Evolutionary conservation across 2,797 vertebrate genomes (phyloP).

Genomic region (Furcifer pardalis): DNA sequence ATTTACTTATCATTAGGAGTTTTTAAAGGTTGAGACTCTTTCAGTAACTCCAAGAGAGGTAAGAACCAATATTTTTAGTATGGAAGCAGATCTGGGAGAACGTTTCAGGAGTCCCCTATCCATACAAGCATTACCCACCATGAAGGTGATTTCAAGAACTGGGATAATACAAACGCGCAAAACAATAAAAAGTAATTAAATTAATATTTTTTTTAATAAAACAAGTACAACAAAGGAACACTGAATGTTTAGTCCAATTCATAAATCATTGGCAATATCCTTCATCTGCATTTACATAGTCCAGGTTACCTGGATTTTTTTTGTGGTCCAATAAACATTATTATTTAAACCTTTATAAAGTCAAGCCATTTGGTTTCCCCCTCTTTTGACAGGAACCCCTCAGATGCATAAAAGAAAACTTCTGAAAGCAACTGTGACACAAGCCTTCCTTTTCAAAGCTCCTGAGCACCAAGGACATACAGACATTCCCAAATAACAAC

Average conservation of each 20-base stretch:
- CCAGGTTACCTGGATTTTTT: background rate
- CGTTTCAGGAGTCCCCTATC: background rate
- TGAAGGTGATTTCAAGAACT: background rate
- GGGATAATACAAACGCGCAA: background rate
- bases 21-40: too few species aligned
- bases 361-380: background rate
- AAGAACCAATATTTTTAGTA: background rate
- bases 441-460: background rate
- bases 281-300: background rate
- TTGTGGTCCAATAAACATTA: background rate
- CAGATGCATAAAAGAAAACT: background rate
- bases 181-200: background rate
- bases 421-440: background rate
- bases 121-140: background rate
- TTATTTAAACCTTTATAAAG: background rate
- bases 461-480: background rate
- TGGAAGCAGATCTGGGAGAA: background rate
- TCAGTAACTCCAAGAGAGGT: background rate
- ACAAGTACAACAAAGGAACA: too few species aligned
- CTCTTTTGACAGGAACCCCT: background rate
- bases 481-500: background rate
- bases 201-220: too few species aligned
- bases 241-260: too few species aligned
- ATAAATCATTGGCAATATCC: too few species aligned
- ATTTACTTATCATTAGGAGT: too few species aligned